Percentiles rank a stretch among this genome's conserved stretches.
phyloP scores from a whole-genome alignment of 2,797 vertebrate genomes.

The Tadarida brasiliensis region DNA sequence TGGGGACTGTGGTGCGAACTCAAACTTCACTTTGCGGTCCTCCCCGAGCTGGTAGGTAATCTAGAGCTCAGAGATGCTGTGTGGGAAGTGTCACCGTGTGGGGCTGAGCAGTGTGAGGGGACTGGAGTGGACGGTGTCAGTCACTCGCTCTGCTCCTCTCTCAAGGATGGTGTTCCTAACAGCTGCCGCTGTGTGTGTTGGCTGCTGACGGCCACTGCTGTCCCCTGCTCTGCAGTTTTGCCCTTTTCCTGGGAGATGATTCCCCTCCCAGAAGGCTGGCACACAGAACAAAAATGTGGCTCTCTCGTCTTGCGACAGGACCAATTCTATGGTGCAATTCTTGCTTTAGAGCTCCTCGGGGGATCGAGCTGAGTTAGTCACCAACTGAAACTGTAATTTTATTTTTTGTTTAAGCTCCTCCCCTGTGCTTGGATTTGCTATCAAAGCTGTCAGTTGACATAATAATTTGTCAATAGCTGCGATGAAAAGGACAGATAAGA shows the following conservation, averaged over 20 bases:
- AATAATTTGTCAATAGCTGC: slow-evolving; percentile 1
- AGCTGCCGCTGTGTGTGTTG: too few species aligned
- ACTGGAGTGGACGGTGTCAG: too few species aligned
- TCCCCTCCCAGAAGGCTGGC: not conserved
- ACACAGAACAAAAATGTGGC: not conserved
- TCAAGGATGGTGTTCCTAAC: not conserved
- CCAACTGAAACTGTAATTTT: not conserved
- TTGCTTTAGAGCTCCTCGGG: not conserved
- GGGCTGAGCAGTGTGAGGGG: not conserved
- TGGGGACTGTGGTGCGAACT: not conserved
- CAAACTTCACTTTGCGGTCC: not conserved
- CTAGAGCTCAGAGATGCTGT: not conserved
- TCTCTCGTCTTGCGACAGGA: not conserved
- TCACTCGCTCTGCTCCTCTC: too few species aligned
- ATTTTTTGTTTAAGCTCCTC: not conserved
- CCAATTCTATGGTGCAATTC: not conserved
- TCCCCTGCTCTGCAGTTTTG: not conserved
- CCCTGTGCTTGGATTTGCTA: not conserved
- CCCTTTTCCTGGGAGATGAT: not conserved
- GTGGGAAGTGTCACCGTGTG: not conserved
- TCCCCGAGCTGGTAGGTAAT: not conserved
- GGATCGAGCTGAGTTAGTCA: not conserved
- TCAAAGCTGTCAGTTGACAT: not conserved
- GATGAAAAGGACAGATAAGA: slow-evolving; percentile 54
- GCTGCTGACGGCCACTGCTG: not conserved